phyloP scores from a whole-genome alignment of 2,113 vertebrate genomes.

The Deroptyus accipitrinus region DNA sequence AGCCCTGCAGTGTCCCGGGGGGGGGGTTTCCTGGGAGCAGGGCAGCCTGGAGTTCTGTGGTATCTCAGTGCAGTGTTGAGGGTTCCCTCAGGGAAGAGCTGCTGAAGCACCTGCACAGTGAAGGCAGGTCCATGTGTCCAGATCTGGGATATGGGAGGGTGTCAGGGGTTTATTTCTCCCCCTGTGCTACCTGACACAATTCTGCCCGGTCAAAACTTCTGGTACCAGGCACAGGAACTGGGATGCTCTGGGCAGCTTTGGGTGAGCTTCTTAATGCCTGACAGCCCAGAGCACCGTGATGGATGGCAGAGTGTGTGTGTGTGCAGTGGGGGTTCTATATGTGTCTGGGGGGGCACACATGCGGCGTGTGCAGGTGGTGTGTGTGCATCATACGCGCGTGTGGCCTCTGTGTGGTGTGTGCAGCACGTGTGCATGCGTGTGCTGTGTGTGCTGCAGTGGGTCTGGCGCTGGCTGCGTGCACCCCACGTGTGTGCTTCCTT shows the following conservation, averaged over 20 bases:
- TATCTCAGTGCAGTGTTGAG: not conserved
- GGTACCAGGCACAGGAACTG: not conserved
- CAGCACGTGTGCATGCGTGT: too few species aligned
- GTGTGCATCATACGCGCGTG: too few species aligned
- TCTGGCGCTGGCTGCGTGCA: not conserved
- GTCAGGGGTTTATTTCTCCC: not conserved
- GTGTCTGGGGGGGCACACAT: not conserved
- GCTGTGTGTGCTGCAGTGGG: not conserved
- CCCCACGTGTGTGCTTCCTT: not conserved
- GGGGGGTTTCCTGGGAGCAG: too few species aligned
- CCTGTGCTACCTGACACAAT: fast-evolving
- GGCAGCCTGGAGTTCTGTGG: too few species aligned
- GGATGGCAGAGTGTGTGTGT: not conserved
- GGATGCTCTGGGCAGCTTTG: not conserved
- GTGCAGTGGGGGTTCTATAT: not conserved
- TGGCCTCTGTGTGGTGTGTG: too few species aligned
- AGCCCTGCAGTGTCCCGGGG: not conserved
- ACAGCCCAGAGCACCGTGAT: not conserved
- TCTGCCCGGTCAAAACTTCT: not conserved
- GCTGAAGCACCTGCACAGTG: not conserved
- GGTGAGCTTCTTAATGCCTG: fast-evolving
- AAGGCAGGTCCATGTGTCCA: fast-evolving
- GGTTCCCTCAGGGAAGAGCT: too few species aligned
- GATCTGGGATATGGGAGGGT: not conserved
- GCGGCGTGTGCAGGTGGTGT: not conserved